Conservation (phyloP, 2,797 vertebrate genomes). For the Typhlichthys subterraneus region DNA sequence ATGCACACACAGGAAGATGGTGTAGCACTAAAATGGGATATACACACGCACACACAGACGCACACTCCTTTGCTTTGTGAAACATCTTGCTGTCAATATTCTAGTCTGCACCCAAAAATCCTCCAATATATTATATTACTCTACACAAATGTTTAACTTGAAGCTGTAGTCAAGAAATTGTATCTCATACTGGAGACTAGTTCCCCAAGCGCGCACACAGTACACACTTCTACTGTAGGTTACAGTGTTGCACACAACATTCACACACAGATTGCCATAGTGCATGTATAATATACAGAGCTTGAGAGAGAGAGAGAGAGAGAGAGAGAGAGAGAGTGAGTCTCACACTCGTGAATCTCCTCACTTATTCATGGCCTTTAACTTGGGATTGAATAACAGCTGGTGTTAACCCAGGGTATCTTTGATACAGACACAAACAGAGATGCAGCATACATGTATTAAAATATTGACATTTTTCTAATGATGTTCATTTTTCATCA, state of each 20-base stretch:
- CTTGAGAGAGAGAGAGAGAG: too few species aligned
- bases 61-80: neutral
- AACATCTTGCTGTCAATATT: neutral
- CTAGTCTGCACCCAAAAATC: neutral
- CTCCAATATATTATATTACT: neutral
- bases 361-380: slow-evolving; percentile 75
- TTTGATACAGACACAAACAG: slow-evolving; percentile 7
- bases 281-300: slow-evolving; percentile 9
- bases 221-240: neutral
- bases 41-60: too few species aligned
- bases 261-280: slow-evolving; percentile 25
- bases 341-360: slow-evolving; percentile 11
- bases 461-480: neutral
- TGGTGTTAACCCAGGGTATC: slow-evolving; percentile 32
- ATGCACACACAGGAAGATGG: too few species aligned
- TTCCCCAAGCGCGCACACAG: slow-evolving; percentile 2
- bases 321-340: too few species aligned
- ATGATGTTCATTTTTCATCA: neutral
- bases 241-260: neutral
- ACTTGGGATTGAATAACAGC: slow-evolving; percentile 64
- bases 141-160: too few species aligned
- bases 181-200: too few species aligned
- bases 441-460: too few species aligned
- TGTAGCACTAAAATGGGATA: too few species aligned
- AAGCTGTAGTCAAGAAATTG: too few species aligned